phyloP scores from a whole-genome alignment of 2,797 vertebrate genomes.

The Urocyon cinereoargenteus region DNA sequence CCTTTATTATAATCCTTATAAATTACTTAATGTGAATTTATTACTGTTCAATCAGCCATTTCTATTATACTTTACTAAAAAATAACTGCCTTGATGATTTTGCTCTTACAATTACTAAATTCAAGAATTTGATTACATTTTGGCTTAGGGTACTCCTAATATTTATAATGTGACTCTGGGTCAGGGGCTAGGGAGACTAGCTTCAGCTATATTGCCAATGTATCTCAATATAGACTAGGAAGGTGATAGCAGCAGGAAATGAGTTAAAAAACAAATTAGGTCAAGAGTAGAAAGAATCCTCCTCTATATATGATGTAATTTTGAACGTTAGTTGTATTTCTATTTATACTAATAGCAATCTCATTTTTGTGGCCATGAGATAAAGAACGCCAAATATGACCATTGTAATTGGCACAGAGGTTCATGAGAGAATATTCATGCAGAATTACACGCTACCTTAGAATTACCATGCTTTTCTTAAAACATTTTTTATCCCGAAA shows the following conservation, averaged over 20 bases:
- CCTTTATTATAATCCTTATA: neutral
- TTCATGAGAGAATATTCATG: constrained; percentile 52
- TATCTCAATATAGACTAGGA: neutral
- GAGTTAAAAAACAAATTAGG: constrained; percentile 58
- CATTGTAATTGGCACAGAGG: constrained; percentile 26
- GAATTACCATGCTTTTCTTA: constrained; percentile 54
- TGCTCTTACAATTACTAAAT: neutral
- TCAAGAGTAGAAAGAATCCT: neutral
- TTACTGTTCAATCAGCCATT: neutral
- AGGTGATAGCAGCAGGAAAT: neutral
- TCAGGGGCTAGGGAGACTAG: neutral
- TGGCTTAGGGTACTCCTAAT: neutral
- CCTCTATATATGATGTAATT: constrained; percentile 39
- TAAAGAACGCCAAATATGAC: constrained; percentile 30
- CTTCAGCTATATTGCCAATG: neutral
- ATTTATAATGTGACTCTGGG: neutral
- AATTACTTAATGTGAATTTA: constrained; percentile 12
- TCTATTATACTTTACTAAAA: neutral
- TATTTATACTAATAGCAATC: constrained; percentile 49
- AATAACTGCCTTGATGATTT: neutral
- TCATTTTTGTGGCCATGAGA: constrained; percentile 31
- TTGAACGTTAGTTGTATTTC: constrained; percentile 41
- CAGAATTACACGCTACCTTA: constrained; percentile 31
- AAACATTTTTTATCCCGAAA: constrained; percentile 59
- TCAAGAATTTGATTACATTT: neutral